phyloP scores from a whole-genome alignment of 2,888 invertebrate genomes.

The Omphaloscelis lunosa region DNA sequence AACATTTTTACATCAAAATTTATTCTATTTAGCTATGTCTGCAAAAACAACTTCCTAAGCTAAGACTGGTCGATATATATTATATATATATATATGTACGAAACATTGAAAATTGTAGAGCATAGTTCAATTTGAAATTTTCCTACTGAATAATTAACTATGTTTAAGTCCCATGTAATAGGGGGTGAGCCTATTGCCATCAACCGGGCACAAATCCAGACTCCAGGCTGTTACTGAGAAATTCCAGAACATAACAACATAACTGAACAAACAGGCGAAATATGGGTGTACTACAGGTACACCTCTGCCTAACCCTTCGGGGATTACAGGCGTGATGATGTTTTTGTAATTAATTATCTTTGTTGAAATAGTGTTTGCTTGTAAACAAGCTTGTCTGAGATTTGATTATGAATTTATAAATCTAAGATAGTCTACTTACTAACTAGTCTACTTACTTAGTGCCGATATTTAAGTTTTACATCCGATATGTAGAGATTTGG shows the following conservation, averaged over 20 bases:
- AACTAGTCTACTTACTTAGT: too few relatives aligned
- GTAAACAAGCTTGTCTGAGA: background rate
- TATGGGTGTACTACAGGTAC: too few relatives aligned
- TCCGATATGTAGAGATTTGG: background rate
- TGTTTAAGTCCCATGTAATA: too few relatives aligned
- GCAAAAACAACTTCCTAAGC: background rate
- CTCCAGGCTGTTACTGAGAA: too few relatives aligned
- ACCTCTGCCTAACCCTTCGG: too few relatives aligned
- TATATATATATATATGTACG: background rate
- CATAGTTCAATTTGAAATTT: background rate
- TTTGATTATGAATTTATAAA: background rate
- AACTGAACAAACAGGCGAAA: too few relatives aligned
- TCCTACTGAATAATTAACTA: conserved; percentile 24
- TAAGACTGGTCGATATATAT: background rate
- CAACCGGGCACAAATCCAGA: too few relatives aligned
- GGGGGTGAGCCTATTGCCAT: too few relatives aligned
- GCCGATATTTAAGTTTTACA: background rate
- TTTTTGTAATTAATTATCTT: conserved; percentile 4
- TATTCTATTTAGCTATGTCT: background rate
- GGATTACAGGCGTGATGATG: too few relatives aligned
- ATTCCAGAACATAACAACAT: too few relatives aligned
- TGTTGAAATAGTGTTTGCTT: background rate
- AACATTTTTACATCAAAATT: background rate
- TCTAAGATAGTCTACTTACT: background rate
- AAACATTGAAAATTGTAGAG: background rate